Evolutionary conservation across 1,140 invertebrate genomes (phyloP), one percentile per base, ranked within the genome.

Genomic region (Nasonia longicornis): DNA sequence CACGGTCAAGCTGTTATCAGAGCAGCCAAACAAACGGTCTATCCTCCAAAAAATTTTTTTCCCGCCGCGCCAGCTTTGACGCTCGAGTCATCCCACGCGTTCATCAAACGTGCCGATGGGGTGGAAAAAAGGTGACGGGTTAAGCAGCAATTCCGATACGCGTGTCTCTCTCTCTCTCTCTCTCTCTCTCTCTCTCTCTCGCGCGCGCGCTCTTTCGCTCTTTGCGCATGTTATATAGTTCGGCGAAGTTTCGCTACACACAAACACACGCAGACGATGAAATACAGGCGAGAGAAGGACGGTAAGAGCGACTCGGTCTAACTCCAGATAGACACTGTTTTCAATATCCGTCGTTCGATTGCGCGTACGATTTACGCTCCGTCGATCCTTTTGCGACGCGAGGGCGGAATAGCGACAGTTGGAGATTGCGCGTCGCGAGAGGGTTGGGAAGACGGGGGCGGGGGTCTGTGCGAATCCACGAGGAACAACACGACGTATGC

Each of bases 11-110:
- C 38, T 67, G 31, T 42, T 31, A 29, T 14, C 6, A 38, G 31
- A n/a, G 29, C 16, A 22, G 29, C 22, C 11, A 26, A 22, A 58
- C 70, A 26, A 45, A 42, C 31, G 87, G 77, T 75, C 76, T 14
- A n/a, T 74, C 71, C n/a, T 42, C 31, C 7, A 16, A 7, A n/a
- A 7, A n/a, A 7, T 58, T 58, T 58, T 58, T 58, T 58, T 58
- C 7, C 52, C 16, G 12, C 14, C 4, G 52, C 16, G 45, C 45
- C 7, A 58, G 52, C 52, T 58, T 58, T 58, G 52, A 58, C 52
- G 20, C 20, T 26, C 26, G 52, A 58, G 16, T 58, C 52, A n/a
- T n/a, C 52, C 16, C 52, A n/a, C 16, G 38, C 38, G 38, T 42
- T 42, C 38, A 58, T 58, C 16, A 20, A 58, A 20, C 4, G 52